Conservation (phyloP, 2,113 vertebrate species). For the Dermatemys mawii region DNA sequence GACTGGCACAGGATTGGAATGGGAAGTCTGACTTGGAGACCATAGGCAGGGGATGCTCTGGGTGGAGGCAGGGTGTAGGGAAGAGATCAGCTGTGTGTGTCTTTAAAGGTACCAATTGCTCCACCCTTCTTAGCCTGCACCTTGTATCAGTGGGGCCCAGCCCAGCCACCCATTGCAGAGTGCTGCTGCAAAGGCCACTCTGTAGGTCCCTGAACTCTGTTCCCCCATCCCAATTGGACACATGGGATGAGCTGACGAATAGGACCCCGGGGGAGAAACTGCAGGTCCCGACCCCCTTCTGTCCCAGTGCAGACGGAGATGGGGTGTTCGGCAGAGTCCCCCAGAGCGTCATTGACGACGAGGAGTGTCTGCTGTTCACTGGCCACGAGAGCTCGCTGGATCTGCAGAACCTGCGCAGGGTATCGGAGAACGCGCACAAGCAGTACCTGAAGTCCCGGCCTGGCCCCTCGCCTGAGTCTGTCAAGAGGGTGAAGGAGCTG, state of each 20-base stretch:
- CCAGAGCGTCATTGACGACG: conserved; percentile 91
- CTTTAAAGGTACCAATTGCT: not conserved
- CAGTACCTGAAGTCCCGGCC: conserved; percentile 94
- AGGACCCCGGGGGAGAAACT: accelerated
- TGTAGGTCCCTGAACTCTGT: not conserved
- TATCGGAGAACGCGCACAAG: conserved; percentile 90
- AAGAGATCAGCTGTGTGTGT: not conserved
- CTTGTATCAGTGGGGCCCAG: no score
- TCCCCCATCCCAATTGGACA: no score
- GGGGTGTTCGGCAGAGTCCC: conserved; percentile 91
- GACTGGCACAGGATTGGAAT: no score
- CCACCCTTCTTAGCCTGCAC: not conserved
- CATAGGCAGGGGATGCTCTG: not conserved
- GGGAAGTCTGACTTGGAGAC: not conserved
- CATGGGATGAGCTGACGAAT: not conserved
- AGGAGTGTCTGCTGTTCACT: conserved; percentile 82
- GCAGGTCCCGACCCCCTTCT: no score
- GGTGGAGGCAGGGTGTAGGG: not conserved
- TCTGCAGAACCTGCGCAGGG: conserved; percentile 80
- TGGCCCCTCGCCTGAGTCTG: conserved; percentile 87
- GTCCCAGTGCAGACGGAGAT: conserved; percentile 44
- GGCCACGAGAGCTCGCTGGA: conserved; percentile 85
- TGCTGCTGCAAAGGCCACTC: not conserved
- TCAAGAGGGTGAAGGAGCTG: conserved; percentile 89
- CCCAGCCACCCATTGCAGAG: not conserved